Evolutionary conservation across 1,140 invertebrate genomes (phyloP), one percentile per base, ranked within the genome.

Genomic region (Bombus waltoni): DNA sequence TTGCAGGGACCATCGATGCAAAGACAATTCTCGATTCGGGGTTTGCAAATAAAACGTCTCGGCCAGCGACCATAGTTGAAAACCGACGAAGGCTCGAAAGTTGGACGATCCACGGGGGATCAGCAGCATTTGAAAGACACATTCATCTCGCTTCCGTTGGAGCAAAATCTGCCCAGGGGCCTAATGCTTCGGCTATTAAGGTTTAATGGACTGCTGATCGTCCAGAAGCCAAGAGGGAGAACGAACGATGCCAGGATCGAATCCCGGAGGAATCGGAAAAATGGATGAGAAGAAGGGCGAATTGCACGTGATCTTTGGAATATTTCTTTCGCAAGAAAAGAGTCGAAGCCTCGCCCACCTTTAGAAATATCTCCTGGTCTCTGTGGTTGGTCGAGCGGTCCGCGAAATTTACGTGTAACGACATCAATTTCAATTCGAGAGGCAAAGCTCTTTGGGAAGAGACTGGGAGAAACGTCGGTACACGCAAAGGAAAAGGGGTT

Each of bases 111-210:
- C 38, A 71, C 80, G 66, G 42, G 89, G 75, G 87, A 86, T 40
- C 75, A 44, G 75, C 53, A 86, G 47, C 59, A 59, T 91, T 91
- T 84, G 89, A 92, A 91, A 92, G 87, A 92, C 87, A 92, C 90
- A 94, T 94, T 94, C 92, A 93, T 94, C 93, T 92, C 87, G 88
- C 80, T 92, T 92, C 86, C 82, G 91, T 81, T 85, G 88, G 92
- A 93, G 93, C 91, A 92, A 93, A 94, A 93, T 94, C 88, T 92
- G 90, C 93, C 92, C 93, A 91, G 79, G 93, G 92, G 93, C 89
- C 93, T 92, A 91, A 93, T 94, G 92, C 93, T 93, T 93, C 92
- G 92, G 89, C 91, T 93, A 93, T 94, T 92, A 94, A 92, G 89
- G 83, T 93, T 89, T 92, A 92, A 92, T 92, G 89, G 91, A 92